Evolutionary conservation across 1,140 invertebrate species (phyloP), one percentile per base, ranked within the genome.

Genomic region (Rhopalosiphum padi): DNA sequence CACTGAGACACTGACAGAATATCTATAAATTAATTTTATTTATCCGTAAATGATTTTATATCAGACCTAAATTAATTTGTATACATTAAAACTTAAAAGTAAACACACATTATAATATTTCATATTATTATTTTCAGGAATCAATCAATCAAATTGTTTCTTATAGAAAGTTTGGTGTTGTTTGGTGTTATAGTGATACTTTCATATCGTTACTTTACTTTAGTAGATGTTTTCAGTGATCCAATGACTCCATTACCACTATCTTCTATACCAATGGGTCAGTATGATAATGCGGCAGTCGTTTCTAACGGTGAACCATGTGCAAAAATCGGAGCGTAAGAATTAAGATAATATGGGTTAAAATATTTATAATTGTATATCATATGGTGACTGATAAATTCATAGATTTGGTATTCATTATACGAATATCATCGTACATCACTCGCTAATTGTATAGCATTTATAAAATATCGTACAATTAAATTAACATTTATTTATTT

Each of bases 301-400:
- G 95, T 95, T 4, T 95, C 95, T 4, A 95, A 95, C 91, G 95
- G 95, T 8, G 93, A 94, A 92, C 94, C 94, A 46, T 95, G 95
- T 94, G 94, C 95, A n/a, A 94, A 93, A 37, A 94, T 95, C 93
- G 95, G 95, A 94, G 95, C 94, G 95, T 95, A 94, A 94, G 93
- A 94, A n/a, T 46, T 51, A 21, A 15, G 1, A 51, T 15, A 60
- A 60, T 68, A 68, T 68, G 30, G 30, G 30, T 68, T n/a, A 68
- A n/a, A n/a, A 18, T 15, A 68, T 68, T n/a, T n/a, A 68, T 11
- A 8, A 46, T 15, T 68, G 5, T 68, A 18, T 0, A 18, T 68
- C 30, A 18, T n/a, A 5, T 51, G 15, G 30, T n/a, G 4, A 68
- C 3, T 68, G 11, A 60, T 60, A 30, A 60, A 60, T 25, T 60